These are phyloP conservation scores for Oligia fasciuncula DNA, from an alignment of 2,888 invertebrate species.

Conservation along the genomic window DNA sequence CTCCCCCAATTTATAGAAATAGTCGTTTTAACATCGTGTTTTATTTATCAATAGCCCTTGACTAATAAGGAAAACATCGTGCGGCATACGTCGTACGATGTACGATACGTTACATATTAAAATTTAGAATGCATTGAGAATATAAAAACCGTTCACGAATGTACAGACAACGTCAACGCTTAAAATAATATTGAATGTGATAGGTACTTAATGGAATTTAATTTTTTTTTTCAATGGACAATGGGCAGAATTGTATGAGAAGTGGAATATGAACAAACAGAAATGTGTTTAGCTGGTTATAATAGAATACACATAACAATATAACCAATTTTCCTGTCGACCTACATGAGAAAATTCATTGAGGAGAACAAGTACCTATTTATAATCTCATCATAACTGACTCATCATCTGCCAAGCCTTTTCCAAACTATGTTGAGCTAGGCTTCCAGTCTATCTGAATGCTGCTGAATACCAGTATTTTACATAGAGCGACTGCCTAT, in stretches of 20 bases:
- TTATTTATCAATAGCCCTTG: constrained; percentile 14
- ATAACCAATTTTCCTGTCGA: background rate
- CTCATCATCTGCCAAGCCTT: background rate
- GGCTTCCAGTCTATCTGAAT: background rate
- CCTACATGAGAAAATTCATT: background rate
- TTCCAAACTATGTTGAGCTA: background rate
- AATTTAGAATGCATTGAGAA: background rate
- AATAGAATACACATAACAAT: background rate
- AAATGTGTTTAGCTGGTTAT: background rate
- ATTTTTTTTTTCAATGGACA: background rate
- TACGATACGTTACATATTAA: too few relatives aligned
- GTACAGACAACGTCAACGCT: background rate
- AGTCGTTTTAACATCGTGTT: background rate
- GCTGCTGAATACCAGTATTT: background rate
- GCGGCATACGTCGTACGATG: constrained; percentile 2
- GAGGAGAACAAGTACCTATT: background rate
- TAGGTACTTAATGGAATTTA: background rate
- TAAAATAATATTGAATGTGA: too few relatives aligned
- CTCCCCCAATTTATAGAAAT: background rate
- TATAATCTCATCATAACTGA: background rate
- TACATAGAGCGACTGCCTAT: background rate
- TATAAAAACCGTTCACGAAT: background rate
- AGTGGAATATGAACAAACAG: background rate
- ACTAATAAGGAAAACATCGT: constrained; percentile 28
- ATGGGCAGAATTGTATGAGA: background rate